Conservation (phyloP, 2,113 vertebrate species). For the Baryphthengus martii region DNA sequence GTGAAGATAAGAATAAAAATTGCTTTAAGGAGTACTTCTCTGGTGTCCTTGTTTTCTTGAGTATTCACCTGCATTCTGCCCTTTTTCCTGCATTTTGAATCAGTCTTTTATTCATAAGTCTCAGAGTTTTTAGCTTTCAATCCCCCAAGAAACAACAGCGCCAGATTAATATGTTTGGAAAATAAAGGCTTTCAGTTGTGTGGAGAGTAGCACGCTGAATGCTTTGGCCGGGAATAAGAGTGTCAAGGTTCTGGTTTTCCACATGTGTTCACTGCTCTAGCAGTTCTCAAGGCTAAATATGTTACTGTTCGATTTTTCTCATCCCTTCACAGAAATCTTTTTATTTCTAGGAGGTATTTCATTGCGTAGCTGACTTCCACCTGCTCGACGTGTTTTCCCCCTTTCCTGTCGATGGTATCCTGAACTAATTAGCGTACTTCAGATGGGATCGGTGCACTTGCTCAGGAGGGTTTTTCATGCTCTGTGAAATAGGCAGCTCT, state of each 20-base stretch:
- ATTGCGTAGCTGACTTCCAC: neutral
- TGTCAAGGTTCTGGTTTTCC: neutral
- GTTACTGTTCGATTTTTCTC: neutral
- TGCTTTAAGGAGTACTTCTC: neutral
- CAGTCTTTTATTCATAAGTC: neutral
- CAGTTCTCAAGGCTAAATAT: neutral
- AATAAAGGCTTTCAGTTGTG: neutral
- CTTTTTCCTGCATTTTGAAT: neutral
- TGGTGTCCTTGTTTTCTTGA: neutral
- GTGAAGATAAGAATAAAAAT: slow-evolving; percentile 2
- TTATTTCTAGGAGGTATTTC: neutral
- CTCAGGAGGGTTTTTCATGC: neutral
- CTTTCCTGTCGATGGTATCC: neutral
- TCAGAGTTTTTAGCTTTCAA: neutral
- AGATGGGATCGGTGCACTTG: neutral
- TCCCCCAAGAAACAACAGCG: neutral
- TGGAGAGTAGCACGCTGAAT: neutral
- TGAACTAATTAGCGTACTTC: neutral
- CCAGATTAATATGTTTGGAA: neutral
- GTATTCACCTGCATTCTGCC: neutral
- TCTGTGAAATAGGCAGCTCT: neutral
- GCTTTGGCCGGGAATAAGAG: neutral
- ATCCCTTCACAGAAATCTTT: neutral
- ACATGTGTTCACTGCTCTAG: neutral
- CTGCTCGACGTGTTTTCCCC: neutral